Evolutionary conservation across 2,113 vertebrate species (phyloP).

Genomic region (Anthoscopus minutus): DNA sequence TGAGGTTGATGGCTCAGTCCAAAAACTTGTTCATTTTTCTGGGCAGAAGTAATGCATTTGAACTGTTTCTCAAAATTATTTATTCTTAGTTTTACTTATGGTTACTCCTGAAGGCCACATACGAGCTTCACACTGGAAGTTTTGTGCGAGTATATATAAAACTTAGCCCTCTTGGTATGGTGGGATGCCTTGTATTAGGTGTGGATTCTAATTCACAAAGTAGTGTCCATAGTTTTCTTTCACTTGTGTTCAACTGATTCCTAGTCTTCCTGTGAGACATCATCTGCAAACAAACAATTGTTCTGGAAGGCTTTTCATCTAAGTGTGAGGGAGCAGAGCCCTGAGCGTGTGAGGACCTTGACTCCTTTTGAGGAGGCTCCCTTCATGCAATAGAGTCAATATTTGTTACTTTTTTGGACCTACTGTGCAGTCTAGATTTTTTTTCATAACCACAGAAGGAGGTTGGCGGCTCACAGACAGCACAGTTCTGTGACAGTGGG

Average conservation of each 20-base stretch:
- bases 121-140: not conserved
- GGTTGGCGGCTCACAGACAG: not conserved
- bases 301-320: not conserved
- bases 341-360: fast-evolving
- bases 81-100: not conserved
- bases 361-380: not conserved
- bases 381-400: not conserved
- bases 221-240: not conserved
- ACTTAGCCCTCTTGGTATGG: not conserved
- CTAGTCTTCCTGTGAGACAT: not conserved
- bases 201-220: not conserved
- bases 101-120: not conserved
- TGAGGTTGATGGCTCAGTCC: not conserved
- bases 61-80: not conserved
- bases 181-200: not conserved
- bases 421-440: not conserved
- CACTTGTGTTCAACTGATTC: not conserved
- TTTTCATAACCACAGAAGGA: not conserved
- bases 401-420: not conserved
- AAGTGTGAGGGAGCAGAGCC: fast-evolving
- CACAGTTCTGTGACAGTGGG: not conserved
- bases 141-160: not conserved
- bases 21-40: not conserved
- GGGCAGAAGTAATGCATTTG: not conserved
- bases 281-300: not conserved